These are phyloP conservation scores for Ascaphus truei DNA, from an alignment of 2,113 vertebrate genomes.

Conservation along the genomic window DNA sequence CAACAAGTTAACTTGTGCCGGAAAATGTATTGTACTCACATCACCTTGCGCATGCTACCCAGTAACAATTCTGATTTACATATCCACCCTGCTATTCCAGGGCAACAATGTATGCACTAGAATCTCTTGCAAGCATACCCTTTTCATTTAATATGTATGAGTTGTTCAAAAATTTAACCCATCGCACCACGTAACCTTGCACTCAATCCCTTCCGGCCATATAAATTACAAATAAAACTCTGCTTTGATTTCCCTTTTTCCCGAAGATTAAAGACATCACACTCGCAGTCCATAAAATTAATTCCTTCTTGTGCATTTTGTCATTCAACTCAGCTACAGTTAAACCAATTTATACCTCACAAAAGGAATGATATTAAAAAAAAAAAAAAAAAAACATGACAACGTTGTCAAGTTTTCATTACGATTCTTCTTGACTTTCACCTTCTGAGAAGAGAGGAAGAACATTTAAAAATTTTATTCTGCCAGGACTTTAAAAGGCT, in stretches of 20 bases:
- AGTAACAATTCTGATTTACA: too few species aligned
- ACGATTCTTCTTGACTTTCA: conserved; percentile 55
- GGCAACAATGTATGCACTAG: too few species aligned
- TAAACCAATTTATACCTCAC: conserved; percentile 61
- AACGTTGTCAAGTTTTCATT: conserved; percentile 61
- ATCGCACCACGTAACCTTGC: neutral
- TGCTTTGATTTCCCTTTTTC: conserved; percentile 27
- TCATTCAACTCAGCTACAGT: conserved; percentile 59
- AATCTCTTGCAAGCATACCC: neutral
- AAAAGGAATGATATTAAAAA: conserved; percentile 61
- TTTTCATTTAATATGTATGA: neutral
- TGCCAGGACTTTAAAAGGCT: conserved; percentile 8
- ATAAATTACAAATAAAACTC: conserved; percentile 16
- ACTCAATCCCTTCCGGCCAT: neutral
- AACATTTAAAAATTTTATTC: conserved; percentile 44
- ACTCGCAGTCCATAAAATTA: conserved; percentile 39
- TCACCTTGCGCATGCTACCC: too few species aligned
- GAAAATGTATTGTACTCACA: too few species aligned
- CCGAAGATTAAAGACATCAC: conserved; percentile 37
- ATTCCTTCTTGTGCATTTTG: conserved; percentile 50
- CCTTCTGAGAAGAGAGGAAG: conserved; percentile 44
- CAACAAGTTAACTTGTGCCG: too few species aligned
- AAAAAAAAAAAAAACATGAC: conserved; percentile 53
- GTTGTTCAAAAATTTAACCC: conserved; percentile 7
- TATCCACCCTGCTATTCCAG: too few species aligned